Conservation (phyloP, 2,113 vertebrate species). For the Physeter macrocephalus region DNA sequence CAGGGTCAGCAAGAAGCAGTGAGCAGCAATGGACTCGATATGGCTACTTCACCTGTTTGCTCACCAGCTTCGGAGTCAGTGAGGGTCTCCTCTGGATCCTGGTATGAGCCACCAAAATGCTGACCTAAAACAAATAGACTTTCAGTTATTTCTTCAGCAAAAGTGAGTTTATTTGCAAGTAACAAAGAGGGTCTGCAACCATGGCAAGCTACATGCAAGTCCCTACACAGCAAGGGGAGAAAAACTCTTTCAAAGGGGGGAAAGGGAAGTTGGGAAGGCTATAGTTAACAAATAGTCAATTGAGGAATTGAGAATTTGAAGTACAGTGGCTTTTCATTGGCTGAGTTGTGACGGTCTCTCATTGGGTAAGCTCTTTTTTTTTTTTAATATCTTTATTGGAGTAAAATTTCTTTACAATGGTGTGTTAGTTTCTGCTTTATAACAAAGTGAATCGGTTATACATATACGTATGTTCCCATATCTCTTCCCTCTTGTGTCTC, state of each 20-base stretch:
- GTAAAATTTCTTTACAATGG: too few relatives aligned
- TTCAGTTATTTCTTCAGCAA: not conserved
- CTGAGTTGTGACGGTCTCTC: not conserved
- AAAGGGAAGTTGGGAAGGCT: not conserved
- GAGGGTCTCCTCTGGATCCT: not conserved
- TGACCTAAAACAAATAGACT: not conserved
- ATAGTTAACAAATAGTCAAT: not conserved
- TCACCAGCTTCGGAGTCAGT: not conserved
- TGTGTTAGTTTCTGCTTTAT: too few relatives aligned
- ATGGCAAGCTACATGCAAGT: not conserved
- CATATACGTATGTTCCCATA: too few relatives aligned
- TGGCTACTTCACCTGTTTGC: not conserved
- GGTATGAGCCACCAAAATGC: not conserved
- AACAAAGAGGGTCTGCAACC: not conserved
- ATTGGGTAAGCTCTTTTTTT: not conserved
- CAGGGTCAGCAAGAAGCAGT: not conserved
- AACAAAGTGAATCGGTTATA: too few relatives aligned
- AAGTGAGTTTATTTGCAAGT: not conserved
- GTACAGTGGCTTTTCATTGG: not conserved
- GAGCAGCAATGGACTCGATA: not conserved
- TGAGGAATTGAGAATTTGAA: not conserved
- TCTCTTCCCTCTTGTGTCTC: too few relatives aligned
- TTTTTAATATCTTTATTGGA: too few relatives aligned
- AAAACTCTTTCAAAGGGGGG: not conserved
- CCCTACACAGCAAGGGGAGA: not conserved